Evolutionary conservation across 37 sponge, comb jelly and placozoan genomes (phyloP).

Genomic region (Ephydatia muelleri): DNA sequence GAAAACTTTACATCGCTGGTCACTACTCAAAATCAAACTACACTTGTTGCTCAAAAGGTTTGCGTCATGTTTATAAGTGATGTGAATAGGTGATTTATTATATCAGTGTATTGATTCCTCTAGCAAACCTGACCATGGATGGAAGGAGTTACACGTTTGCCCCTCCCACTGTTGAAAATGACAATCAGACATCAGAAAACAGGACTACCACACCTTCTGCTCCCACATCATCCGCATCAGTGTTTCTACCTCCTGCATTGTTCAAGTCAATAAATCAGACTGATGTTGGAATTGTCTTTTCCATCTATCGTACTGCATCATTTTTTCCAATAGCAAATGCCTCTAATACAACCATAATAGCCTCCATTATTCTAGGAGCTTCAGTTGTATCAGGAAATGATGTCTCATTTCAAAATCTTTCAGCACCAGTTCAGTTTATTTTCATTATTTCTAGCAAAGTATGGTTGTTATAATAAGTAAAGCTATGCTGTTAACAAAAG

Average conservation of each 20-base stretch:
- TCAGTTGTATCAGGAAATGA: too few relatives aligned
- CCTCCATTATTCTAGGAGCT: too few relatives aligned
- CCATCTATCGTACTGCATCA: too few relatives aligned
- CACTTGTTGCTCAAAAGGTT: neutral
- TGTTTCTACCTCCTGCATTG: neutral
- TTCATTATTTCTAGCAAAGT: too few relatives aligned
- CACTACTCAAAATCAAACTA: neutral
- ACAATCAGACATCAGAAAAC: neutral
- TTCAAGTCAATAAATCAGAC: neutral
- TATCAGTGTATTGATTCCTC: neutral
- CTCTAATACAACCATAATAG: too few relatives aligned
- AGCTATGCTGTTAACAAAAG: too few relatives aligned
- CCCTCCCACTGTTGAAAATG: neutral
- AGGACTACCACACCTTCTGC: neutral
- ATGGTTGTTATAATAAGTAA: too few relatives aligned
- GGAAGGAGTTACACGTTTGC: neutral
- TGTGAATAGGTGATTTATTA: neutral
- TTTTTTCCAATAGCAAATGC: too few relatives aligned
- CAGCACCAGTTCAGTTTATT: too few relatives aligned
- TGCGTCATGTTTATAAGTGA: neutral
- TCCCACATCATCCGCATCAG: neutral
- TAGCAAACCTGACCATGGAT: neutral
- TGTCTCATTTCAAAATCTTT: too few relatives aligned
- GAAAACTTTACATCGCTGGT: neutral
- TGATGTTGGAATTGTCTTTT: constrained; percentile 11